These are phyloP conservation scores for Tetraneura akinire DNA, from an alignment of 1,140 invertebrate genomes.

Conservation along the genomic window DNA sequence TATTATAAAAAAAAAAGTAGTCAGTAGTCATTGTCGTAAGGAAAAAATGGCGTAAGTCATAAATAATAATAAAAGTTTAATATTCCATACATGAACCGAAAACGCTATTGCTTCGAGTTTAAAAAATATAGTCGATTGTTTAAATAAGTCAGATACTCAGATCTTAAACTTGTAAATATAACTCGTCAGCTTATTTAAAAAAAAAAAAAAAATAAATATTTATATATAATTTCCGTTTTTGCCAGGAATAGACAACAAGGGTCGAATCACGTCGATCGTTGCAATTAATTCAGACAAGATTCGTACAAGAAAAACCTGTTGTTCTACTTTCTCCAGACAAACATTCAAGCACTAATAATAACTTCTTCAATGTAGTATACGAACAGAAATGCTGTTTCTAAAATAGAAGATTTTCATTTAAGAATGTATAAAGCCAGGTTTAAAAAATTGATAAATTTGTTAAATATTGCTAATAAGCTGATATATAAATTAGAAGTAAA, in stretches of 20 bases:
- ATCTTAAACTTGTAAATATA: not conserved
- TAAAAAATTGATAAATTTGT: not conserved
- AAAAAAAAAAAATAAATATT: too few relatives aligned
- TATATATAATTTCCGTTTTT: slow-evolving; percentile 12
- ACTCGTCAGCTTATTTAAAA: slow-evolving; percentile 23
- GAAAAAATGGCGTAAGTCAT: not conserved
- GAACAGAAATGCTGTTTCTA: slow-evolving; percentile 18
- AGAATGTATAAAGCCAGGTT: slow-evolving; percentile 29
- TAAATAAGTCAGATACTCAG: not conserved
- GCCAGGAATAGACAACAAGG: not conserved
- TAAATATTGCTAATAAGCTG: too few relatives aligned
- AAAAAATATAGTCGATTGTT: not conserved
- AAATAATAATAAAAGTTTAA: slow-evolving; percentile 20
- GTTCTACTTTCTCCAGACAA: slow-evolving; percentile 39
- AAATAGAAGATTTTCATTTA: not conserved
- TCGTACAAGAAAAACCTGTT: slow-evolving; percentile 41
- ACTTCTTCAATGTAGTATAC: slow-evolving; percentile 3
- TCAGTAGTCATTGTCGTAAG: too few relatives aligned
- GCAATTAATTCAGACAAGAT: slow-evolving; percentile 49
- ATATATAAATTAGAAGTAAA: too few relatives aligned
- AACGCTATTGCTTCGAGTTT: not conserved
- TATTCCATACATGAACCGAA: slow-evolving; percentile 2
- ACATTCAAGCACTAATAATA: slow-evolving; percentile 25
- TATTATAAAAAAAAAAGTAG: too few relatives aligned
- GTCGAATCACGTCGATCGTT: slow-evolving; percentile 28